Percentiles rank a stretch among this genome's conserved stretches.
Conservation (phyloP, 1,140 invertebrate genomes). For the Babylonia areolata region DNA sequence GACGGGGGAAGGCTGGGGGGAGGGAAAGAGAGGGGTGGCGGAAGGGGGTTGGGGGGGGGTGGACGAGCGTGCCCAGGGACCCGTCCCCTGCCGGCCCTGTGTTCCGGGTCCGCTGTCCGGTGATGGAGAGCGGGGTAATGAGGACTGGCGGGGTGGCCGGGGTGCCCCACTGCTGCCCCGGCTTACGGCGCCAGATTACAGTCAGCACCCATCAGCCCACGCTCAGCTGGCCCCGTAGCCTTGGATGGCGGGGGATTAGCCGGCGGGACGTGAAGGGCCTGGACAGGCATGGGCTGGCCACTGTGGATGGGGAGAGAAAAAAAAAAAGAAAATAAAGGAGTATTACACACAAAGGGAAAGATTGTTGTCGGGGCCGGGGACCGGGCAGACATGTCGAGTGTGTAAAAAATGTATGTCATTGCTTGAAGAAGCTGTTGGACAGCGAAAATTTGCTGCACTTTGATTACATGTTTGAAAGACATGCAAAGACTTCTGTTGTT, state of each 20-base stretch:
- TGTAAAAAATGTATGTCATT: no score
- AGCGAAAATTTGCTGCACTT: no score
- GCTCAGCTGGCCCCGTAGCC: neutral
- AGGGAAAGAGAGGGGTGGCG: neutral
- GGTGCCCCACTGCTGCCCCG: neutral
- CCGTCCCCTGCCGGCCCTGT: neutral
- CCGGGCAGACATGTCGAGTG: no score
- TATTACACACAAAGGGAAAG: no score
- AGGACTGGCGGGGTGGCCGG: neutral
- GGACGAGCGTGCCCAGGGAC: neutral
- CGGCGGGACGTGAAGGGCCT: neutral
- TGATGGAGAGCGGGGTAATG: constrained; percentile 18
- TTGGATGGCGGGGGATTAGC: constrained; percentile 19
- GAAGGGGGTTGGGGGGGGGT: neutral
- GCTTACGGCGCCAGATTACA: constrained; percentile 12
- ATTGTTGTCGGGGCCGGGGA: no score
- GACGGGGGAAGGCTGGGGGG: no score
- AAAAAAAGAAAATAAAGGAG: neutral
- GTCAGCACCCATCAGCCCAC: constrained; percentile 4
- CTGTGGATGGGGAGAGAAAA: neutral
- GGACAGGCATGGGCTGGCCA: constrained; percentile 15
- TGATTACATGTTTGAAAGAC: no score
- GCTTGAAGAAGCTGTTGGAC: no score
- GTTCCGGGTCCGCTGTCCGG: neutral
- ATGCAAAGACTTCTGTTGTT: no score